Base-by-base conservation (phyloP, 2,113 vertebrate genomes). In the Syngnathoides biaculeatus region DNA sequence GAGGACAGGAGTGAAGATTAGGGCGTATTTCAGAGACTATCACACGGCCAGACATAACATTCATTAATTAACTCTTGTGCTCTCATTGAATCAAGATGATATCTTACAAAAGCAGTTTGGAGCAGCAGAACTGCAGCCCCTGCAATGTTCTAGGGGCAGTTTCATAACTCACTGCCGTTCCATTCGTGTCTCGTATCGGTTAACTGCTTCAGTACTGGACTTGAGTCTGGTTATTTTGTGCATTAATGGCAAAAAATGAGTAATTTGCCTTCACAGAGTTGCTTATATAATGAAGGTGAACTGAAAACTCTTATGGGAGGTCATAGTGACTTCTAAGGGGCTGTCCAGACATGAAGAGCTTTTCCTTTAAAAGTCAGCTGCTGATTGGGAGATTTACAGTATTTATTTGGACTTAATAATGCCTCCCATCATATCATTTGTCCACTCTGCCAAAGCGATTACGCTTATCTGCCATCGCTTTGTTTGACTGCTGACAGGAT, bases 21-120 rank as follows among this genome's bases (percentile, higher is more conserved):
- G 81, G 79, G 65, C 58, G 72, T 86, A 80, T 89, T 86, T 88
- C 80, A 86, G 74, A 82, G 74, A 66, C 59, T 69, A 79, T 80
- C 83, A 84, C 72, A 65, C 72, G 84, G 78, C 85, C 78, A 78
- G 82, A 80, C 78, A 69, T 82, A 83, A 80, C 78, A 74, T 79
- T 73, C 69, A 86, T 88, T 85, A 83, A 88, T 88, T 86, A 78
- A 79, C 71, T 77, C 42, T 70, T 65, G 69, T 75, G 74, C 76
- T 83, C 73, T 65, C 68, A 76, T 73, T 81, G 75, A 82, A 79
- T 81, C 70, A 68, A 69, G 73, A 79, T 78, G 68, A 78, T 83
- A 83, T 81, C 73, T 81, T 71, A 86, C 72, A 76, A 74, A 77
- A 73, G 67, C 65, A 65, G 74, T 84, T 84, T 84, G 27, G 65